phyloP scores from a whole-genome alignment of 2,113 vertebrate genomes.

The Perognathus longimembris region DNA sequence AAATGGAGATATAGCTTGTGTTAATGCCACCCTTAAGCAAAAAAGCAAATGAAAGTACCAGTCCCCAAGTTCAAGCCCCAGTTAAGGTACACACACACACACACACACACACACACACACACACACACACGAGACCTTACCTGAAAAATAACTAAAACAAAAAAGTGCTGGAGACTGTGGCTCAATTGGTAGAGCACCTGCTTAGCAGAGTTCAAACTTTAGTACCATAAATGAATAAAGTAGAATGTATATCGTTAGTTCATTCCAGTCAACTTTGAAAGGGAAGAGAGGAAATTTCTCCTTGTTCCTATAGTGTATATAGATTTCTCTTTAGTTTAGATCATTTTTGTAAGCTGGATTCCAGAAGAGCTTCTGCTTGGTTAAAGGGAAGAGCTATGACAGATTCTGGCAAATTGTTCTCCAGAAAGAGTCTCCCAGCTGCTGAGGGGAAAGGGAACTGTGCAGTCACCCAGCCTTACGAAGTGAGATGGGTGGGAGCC shows the following conservation, averaged over 20 bases:
- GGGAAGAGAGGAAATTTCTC: background rate
- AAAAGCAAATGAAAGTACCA: too few species aligned
- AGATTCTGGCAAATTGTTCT: slow-evolving; percentile 6
- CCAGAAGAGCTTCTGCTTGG: background rate
- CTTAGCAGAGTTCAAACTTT: too few species aligned
- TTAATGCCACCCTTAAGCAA: too few species aligned
- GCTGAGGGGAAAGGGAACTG: background rate
- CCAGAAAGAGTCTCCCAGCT: background rate
- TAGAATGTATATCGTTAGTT: background rate
- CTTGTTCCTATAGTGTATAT: background rate
- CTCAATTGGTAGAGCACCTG: too few species aligned
- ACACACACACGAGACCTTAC: too few species aligned
- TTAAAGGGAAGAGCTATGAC: slow-evolving; percentile 16
- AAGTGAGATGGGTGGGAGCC: background rate
- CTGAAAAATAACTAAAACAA: too few species aligned
- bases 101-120: too few species aligned
- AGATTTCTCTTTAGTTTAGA: background rate
- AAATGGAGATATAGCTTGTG: too few species aligned
- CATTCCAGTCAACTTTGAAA: background rate
- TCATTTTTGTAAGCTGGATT: slow-evolving; percentile 8
- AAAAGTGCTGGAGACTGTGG: too few species aligned
- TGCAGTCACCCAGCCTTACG: background rate
- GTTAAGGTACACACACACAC: too few species aligned
- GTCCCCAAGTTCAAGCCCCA: too few species aligned
- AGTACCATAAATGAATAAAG: too few species aligned